Base-by-base conservation (phyloP, 2,113 vertebrate species). In the Erythrocebus patas region DNA sequence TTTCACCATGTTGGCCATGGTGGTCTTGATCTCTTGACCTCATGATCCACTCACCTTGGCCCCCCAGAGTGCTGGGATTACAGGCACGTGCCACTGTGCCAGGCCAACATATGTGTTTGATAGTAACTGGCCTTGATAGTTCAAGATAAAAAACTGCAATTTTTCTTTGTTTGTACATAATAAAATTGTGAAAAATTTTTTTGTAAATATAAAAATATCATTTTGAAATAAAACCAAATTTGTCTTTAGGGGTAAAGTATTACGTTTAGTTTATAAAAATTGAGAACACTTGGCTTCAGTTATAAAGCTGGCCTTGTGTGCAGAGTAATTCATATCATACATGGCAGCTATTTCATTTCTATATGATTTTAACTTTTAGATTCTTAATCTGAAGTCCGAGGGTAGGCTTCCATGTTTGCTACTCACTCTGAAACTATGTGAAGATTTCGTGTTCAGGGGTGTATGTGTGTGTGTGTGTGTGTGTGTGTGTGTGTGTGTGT, bases 51-150 rank as follows among this genome's bases (percentile, higher is more conserved):
- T 7, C 18, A 2, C 18, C 52, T 55, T 20, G 52, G 52, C 6
- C 52, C 16, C 52, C 52, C 52, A 55, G 18, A 55, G 52, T 55
- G 52, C 52, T 55, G 18, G 52, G 18, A 20, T 55, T 55, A 55
- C 52, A 55, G 52, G 52, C 6, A 2, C 6, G 52, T 0, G 0
- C 52, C 52, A 55, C 52, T 0, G 0, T 20, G 52, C 52, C 52
- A 6, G 18, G 52, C 18, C 22, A 90, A 92, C 38, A 2, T 35
- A 2, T 64, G 43, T 75, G 40, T 13, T 8, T 78, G 35, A 73
- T 14, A 43, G 8, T 72, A 89, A 94, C 23, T 91, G 17, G 1
- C 8, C 27, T 83, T 93, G 38, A 32, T 8, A 70, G 4, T 55
- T 55, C 32, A 72, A 73, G 17, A 57, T 75, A 22, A 82, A 93